Evolutionary conservation across 2,888 invertebrate species (phyloP), one percentile per base, ranked within the genome.

Genomic region (Elegia similella): DNA sequence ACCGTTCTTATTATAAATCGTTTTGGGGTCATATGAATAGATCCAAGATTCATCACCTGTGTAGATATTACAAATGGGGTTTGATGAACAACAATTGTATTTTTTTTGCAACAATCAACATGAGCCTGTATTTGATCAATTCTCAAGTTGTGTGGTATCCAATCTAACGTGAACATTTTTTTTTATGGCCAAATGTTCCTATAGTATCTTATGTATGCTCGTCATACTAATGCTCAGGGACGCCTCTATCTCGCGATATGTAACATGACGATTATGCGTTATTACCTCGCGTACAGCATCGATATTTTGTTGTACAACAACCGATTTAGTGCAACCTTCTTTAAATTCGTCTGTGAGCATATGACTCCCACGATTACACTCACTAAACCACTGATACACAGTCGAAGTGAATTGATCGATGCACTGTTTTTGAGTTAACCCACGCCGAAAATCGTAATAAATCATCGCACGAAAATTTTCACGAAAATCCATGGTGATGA

Each of bases 381-480:
- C n/a, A n/a, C 50, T 30, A 12, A 50, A 29, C 30, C 50, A 50
- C 7, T 50, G 50, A 50, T 52, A 46, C 17, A 52, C 52, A 57
- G 57, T 48, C 48, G 42, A 23, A 43, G 2, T 46, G 12, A 57
- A 52, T 29, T 57, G 53, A 34, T 44, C 13, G 12, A 47, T 17
- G 47, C 57, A 57, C 52, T 53, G 46, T 46, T 57, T 10, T 53
- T 34, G 46, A 12, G 30, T 52, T 47, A 44, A 34, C 17, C 52
- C 57, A 53, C 46, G 53, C 17, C 52, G 52, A 57, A 57, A 57
- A 52, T 52, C 52, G 34, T 57, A 57, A 38, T 52, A 57, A 57
- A 57, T 57, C 52, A 57, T 57, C 10, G 57, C 57, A 34, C 57
- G 52, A 52, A 52, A 52, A 57, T 57, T 29, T 57, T 57, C 57